phyloP scores from a whole-genome alignment of 2,888 invertebrate genomes.

The Cistogaster globosa region DNA sequence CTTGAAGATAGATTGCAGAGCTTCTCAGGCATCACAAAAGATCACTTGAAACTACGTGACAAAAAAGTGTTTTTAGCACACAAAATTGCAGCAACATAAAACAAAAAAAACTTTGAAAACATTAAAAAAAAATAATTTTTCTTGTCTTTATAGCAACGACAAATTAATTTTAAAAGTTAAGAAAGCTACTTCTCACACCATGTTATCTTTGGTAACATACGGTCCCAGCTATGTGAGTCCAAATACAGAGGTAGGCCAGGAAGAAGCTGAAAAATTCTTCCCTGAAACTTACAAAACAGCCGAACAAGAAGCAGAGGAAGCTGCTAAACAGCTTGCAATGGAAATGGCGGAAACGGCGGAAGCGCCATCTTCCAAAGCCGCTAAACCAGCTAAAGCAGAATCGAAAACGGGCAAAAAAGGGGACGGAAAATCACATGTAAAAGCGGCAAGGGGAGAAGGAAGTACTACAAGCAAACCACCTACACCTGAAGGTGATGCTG shows the following conservation, averaged over 20 bases:
- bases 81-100: no score
- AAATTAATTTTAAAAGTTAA: constrained; percentile 88
- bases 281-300: constrained; percentile 84
- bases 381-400: constrained; percentile 40
- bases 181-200: constrained; percentile 86
- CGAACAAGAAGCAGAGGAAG: constrained; percentile 77
- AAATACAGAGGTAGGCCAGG: constrained; percentile 86
- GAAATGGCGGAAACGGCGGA: constrained; percentile 79
- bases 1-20: no score
- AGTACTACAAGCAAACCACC: constrained; percentile 13
- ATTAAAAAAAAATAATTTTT: no score
- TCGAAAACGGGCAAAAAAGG: constrained; percentile 41
- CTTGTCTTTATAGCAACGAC: constrained; percentile 84
- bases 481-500: constrained; percentile 71
- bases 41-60: no score
- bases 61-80: no score
- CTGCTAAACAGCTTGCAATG: constrained; percentile 65
- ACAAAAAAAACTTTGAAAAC: not conserved
- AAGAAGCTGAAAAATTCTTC: constrained; percentile 88
- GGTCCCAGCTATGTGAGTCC: constrained; percentile 88
- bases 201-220: constrained; percentile 86
- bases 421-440: constrained; percentile 55
- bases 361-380: constrained; percentile 60
- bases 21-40: no score
- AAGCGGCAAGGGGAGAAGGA: no score